Percentiles rank a stretch among this genome's conserved stretches.
Conservation (phyloP, 2,797 vertebrate genomes). For the Hippoglossus hippoglossus region DNA sequence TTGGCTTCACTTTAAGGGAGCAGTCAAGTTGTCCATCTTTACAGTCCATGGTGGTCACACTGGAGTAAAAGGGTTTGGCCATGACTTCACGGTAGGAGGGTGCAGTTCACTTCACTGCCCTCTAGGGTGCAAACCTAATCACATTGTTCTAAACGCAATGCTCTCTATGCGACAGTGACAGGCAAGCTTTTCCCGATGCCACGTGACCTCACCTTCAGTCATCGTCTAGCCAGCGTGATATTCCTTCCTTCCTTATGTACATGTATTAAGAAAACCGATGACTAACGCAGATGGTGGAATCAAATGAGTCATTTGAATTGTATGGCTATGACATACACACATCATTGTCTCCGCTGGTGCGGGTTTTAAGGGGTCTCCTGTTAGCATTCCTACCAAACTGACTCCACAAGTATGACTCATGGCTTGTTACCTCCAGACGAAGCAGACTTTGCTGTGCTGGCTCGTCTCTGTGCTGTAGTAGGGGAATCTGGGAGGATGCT, state of each 20-base stretch:
- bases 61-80: too few species aligned
- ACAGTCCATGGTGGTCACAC: too few species aligned
- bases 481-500: conserved; percentile 64
- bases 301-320: conserved; percentile 69
- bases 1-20: too few species aligned
- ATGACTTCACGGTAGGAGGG: too few species aligned
- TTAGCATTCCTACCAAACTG: conserved; percentile 67
- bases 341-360: conserved; percentile 69
- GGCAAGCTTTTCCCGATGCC: conserved; percentile 41
- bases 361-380: conserved; percentile 78
- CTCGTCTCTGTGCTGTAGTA: conserved; percentile 57
- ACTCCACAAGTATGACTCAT: conserved; percentile 72
- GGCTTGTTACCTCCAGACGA: conserved; percentile 64
- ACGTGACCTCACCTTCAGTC: conserved; percentile 73
- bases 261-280: conserved; percentile 61
- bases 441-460: conserved; percentile 62
- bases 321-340: conserved; percentile 65
- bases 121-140: too few species aligned
- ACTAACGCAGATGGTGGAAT: conserved; percentile 76
- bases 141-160: too few species aligned
- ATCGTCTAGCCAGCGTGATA: conserved; percentile 70
- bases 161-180: conserved; percentile 6
- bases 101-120: too few species aligned
- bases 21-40: too few species aligned
- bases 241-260: conserved; percentile 67